Evolutionary conservation across 2,113 vertebrate species (phyloP).

Genomic region (Phodopus roborovskii): DNA sequence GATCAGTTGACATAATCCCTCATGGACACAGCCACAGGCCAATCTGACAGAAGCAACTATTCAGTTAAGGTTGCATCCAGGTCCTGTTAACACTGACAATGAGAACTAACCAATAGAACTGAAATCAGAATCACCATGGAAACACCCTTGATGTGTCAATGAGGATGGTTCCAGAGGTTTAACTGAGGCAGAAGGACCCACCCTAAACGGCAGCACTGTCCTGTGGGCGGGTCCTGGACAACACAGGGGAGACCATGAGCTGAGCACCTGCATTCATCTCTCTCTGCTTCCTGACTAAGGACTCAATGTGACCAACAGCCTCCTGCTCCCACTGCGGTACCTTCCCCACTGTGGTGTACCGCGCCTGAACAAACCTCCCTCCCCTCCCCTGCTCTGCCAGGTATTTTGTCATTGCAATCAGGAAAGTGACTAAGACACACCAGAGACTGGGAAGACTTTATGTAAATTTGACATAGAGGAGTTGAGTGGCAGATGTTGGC

Average conservation of each 20-base stretch:
- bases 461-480: not conserved
- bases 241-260: no score
- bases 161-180: not conserved
- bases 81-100: not conserved
- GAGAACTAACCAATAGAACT: not conserved
- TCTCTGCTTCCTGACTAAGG: not conserved
- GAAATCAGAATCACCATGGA: not conserved
- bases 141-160: not conserved
- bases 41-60: no score
- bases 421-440: not conserved
- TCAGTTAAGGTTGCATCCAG: not conserved
- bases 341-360: rapidly evolving
- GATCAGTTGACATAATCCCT: not conserved
- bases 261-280: no score
- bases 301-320: not conserved
- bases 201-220: not conserved
- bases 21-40: not conserved
- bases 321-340: no score
- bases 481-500: not conserved
- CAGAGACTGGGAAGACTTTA: not conserved
- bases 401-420: not conserved
- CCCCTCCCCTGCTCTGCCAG: not conserved
- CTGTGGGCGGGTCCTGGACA: not conserved
- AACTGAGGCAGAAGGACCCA: not conserved
- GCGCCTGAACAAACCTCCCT: no score